Conservation (phyloP, 92 coral and sea anemone species). For the Siderastrea radians region DNA sequence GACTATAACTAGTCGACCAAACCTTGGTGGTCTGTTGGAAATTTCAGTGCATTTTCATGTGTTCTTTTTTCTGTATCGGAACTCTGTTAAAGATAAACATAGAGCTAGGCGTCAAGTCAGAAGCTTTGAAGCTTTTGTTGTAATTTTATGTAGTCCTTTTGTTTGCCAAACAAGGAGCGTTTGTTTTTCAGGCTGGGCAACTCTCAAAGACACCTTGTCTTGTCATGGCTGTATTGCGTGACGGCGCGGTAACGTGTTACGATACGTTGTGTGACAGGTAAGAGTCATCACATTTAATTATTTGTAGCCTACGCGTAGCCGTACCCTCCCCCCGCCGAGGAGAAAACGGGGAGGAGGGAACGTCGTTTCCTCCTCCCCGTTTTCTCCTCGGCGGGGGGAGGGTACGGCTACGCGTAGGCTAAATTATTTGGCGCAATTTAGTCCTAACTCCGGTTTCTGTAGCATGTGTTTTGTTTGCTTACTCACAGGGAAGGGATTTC, state of each 20-base stretch:
- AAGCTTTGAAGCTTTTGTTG: background rate
- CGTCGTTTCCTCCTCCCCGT: too few species aligned
- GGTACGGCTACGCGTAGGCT: too few species aligned
- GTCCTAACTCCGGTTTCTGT: too few species aligned
- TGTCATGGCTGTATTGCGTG: constrained; percentile 92
- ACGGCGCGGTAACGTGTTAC: constrained; percentile 95
- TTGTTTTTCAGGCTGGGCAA: constrained; percentile 73
- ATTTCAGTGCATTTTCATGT: background rate
- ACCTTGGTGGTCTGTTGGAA: background rate
- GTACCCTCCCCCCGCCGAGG: too few species aligned
- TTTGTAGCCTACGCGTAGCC: too few species aligned
- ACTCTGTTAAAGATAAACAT: background rate
- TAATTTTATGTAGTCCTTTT: background rate
- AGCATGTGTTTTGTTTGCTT: too few species aligned
- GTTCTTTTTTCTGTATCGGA: background rate
- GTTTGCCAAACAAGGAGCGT: background rate
- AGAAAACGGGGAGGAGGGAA: too few species aligned
- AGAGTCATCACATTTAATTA: background rate
- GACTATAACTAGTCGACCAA: background rate
- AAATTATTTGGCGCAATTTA: too few species aligned
- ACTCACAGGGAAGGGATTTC: too few species aligned
- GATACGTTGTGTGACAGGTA: constrained; percentile 94
- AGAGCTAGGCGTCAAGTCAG: background rate
- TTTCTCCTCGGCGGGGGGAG: too few species aligned
- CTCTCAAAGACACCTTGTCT: constrained; percentile 88